Evolutionary conservation across 2,113 vertebrate genomes (phyloP).

Genomic region (Rostratula benghalensis): DNA sequence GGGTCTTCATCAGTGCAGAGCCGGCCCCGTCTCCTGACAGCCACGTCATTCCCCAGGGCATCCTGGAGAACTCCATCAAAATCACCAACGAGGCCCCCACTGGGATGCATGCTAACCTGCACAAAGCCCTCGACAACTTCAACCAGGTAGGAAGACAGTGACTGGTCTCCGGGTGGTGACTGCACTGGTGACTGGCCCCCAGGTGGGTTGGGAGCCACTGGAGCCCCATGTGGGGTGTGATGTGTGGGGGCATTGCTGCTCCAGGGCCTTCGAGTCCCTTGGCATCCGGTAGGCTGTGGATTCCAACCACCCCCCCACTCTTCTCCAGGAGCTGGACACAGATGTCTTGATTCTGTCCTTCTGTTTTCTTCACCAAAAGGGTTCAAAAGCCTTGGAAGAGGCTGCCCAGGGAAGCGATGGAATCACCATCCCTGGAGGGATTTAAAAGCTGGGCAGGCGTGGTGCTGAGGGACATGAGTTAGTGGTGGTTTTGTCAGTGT

Average conservation of each 20-base stretch:
- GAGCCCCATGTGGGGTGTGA: rapidly evolving
- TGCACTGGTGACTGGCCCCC: rapidly evolving
- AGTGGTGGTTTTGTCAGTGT: not conserved
- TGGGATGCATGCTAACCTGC: slow-evolving; percentile 92
- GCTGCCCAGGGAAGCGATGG: not conserved
- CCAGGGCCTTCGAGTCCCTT: not conserved
- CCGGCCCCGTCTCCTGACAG: slow-evolving; percentile 80
- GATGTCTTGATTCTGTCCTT: not conserved
- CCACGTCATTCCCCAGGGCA: slow-evolving; percentile 93
- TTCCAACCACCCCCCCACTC: not conserved
- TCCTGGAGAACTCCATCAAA: slow-evolving; percentile 93
- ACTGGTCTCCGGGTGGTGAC: not conserved
- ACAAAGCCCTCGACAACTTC: slow-evolving; percentile 96
- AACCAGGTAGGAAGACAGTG: slow-evolving; percentile 79
- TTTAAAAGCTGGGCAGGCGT: not conserved
- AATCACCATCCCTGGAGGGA: not conserved
- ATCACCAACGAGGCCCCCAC: slow-evolving; percentile 91
- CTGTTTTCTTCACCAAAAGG: not conserved
- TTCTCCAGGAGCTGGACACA: not conserved
- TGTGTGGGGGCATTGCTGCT: rapidly evolving
- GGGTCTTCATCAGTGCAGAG: slow-evolving; percentile 92
- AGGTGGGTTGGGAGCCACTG: not conserved
- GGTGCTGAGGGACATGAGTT: not conserved
- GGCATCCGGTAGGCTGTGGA: rapidly evolving
- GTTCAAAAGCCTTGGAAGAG: not conserved